Evolutionary conservation across 1,140 invertebrate genomes (phyloP), one percentile per base, ranked within the genome.

Genomic region (Aphis gossypii): DNA sequence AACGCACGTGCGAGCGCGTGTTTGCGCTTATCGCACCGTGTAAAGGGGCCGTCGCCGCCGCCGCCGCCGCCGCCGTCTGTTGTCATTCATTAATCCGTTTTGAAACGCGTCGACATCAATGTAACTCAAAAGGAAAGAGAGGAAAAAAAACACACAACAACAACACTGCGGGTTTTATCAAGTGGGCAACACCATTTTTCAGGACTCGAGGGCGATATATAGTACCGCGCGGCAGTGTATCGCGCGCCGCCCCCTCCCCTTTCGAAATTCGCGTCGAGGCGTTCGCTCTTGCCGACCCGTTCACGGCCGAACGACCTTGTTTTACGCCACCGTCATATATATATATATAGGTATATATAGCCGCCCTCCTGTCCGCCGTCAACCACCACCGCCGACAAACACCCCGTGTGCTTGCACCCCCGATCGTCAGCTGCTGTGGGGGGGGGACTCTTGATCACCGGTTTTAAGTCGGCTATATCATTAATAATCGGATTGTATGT

Each of bases 61-160:
- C 11, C 35, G 35, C 35, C 35, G 90, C 23, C 56, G 56, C 11
- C 56, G 25, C 60, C 9, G 60, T 60, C 25, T 35, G 25, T 83
- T 83, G 41, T 92, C 46, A 25, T 92, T 92, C 91, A 48, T 92
- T 92, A 48, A 51, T 83, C 46, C 76, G 76, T 92, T 92, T 92
- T 84, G 91, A 92, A 48, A 92, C 68, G 46, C 91, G 91, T 84
- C 91, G 51, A 92, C 76, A 41, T 84, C 46, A 51, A 30, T 48
- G 35, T 11, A 83, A 25, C 90, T 92, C 60, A 92, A 91, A 91
- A 20, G 23, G 83, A 91, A 91, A 20, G 23, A n/a, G 20, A 6
- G 23, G 1, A 91, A 46, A 51, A 20, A 56, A 25, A n/a, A 25
- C n/a, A 25, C n/a, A 5, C 8, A n/a, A 44, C 46, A 68, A 54